Percentiles rank a stretch among this genome's conserved stretches.
Evolutionary conservation across 1,140 invertebrate species (phyloP).

Genomic region (Listronotus bonariensis): DNA sequence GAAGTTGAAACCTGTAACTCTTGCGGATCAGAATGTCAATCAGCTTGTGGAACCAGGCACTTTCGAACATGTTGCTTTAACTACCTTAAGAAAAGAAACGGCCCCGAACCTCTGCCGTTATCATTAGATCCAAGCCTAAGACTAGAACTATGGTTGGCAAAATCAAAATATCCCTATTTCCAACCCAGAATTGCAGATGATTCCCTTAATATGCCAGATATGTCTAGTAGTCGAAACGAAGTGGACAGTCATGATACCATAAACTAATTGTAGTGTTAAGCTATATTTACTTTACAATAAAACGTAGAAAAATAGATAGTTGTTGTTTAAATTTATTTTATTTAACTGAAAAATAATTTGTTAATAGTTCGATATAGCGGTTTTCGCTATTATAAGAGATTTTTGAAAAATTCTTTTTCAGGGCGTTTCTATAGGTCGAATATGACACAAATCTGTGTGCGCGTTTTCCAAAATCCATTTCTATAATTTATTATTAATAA

Average conservation of each 20-base stretch:
- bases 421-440: no score
- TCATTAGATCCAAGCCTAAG: conserved; percentile 49
- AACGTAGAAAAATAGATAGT: background rate
- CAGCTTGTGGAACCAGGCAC: conserved; percentile 62
- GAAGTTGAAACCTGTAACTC: conserved; percentile 60
- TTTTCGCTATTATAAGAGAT: no score
- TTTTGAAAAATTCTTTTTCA: no score
- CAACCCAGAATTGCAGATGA: conserved; percentile 21
- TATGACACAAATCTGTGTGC: no score
- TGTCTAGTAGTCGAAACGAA: conserved; percentile 4
- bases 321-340: no score
- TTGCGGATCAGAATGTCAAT: conserved; percentile 63
- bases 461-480: no score
- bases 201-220: background rate
- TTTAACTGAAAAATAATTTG: no score
- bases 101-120: conserved; percentile 27
- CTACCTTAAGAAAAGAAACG: conserved; percentile 60
- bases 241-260: conserved; percentile 1
- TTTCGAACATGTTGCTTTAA: conserved; percentile 68
- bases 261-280: background rate
- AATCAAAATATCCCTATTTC: conserved; percentile 46
- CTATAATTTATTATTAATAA: no score
- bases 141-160: conserved; percentile 52
- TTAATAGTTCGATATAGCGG: no score
- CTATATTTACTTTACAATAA: background rate